Evolutionary conservation across 2,797 vertebrate genomes (phyloP).

Genomic region (Aldrovandia affinis): DNA sequence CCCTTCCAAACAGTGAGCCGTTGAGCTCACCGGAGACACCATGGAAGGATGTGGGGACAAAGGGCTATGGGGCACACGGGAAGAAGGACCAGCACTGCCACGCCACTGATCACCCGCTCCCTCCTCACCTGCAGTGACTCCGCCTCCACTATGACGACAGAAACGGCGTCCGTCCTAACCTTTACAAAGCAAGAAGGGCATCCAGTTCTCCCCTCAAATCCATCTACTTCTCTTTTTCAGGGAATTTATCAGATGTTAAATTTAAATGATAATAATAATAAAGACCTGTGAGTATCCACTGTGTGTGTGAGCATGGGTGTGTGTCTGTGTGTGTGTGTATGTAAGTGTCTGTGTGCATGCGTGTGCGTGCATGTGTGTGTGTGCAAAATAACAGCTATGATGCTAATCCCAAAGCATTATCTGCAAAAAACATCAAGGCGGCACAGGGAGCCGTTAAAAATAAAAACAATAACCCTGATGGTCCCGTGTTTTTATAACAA

Average conservation of each 20-base stretch:
- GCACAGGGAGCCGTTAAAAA: constrained; percentile 24
- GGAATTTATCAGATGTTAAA: background rate
- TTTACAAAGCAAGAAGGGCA: background rate
- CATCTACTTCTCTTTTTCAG: background rate
- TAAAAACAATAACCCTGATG: constrained; percentile 46
- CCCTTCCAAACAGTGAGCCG: constrained; percentile 8
- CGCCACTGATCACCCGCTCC: background rate
- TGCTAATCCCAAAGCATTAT: background rate
- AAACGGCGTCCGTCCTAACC: background rate
- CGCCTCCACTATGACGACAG: background rate
- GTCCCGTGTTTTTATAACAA: constrained; percentile 46
- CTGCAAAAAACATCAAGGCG: constrained; percentile 21
- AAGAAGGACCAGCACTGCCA: background rate
- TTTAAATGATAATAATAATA: background rate
- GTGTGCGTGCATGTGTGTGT: background rate
- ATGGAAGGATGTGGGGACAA: constrained; percentile 12
- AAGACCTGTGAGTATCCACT: background rate
- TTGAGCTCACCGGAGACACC: background rate
- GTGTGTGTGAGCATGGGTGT: background rate
- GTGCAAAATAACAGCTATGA: background rate
- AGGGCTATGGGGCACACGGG: background rate
- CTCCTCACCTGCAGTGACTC: constrained; percentile 40
- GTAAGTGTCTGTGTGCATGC: too few species aligned
- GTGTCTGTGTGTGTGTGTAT: background rate
- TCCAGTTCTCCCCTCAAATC: background rate